Conservation (phyloP, 1,140 invertebrate genomes). For the Saccostrea cuccullata region DNA sequence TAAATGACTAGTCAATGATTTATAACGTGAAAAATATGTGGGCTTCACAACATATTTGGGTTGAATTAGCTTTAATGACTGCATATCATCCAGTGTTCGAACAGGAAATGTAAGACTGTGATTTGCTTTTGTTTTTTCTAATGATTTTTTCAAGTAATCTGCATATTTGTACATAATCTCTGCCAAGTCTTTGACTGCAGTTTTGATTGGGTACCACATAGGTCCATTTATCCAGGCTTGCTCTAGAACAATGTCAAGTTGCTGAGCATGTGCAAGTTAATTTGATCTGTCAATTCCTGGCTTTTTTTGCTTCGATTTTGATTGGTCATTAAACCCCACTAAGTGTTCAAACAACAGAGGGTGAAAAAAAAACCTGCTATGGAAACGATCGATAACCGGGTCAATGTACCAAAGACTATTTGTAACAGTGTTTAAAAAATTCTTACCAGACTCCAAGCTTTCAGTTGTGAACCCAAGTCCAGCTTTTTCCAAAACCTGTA, state of each 20-base stretch:
- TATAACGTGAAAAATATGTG: conserved; percentile 3
- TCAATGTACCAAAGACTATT: conserved; percentile 42
- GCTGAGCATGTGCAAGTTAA: background rate
- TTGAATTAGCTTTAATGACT: conserved; percentile 31
- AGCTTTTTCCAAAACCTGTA: background rate
- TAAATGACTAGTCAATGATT: conserved; percentile 29
- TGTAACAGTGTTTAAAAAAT: conserved; percentile 29
- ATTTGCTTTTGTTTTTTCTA: conserved; percentile 15
- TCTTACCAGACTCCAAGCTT: conserved; percentile 14
- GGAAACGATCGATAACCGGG: conserved; percentile 24
- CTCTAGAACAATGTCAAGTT: conserved; percentile 20
- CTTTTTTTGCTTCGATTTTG: conserved; percentile 23
- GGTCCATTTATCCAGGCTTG: conserved; percentile 45
- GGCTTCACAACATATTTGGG: conserved; percentile 43
- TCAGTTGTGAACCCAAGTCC: conserved; percentile 8
- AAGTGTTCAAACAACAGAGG: conserved; percentile 43
- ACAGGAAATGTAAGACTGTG: conserved; percentile 16
- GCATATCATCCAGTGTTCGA: background rate
- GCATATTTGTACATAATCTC: conserved; percentile 34
- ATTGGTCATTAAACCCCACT: background rate
- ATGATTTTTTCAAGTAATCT: conserved; percentile 37
- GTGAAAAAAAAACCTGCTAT: conserved; percentile 10
- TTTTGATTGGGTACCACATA: conserved; percentile 40
- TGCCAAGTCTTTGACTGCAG: conserved; percentile 28
- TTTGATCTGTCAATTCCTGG: conserved; percentile 22